Evolutionary conservation across 2,797 vertebrate genomes (phyloP).

Genomic region (Brachyrhaphis roseni): DNA sequence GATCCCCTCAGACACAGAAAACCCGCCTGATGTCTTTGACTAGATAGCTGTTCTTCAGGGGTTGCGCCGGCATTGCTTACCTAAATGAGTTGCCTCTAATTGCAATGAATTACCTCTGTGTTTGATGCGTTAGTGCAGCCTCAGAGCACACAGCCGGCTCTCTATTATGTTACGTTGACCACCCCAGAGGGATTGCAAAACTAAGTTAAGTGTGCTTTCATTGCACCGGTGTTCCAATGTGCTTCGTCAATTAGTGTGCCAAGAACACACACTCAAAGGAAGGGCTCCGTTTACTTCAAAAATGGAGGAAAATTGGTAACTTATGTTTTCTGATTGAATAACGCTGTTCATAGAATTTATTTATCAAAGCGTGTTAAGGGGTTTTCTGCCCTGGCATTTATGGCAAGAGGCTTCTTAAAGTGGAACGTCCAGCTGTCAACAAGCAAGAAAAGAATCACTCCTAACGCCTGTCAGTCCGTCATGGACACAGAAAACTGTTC

Average conservation of each 20-base stretch:
- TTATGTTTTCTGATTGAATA: not conserved
- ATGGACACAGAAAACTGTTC: not conserved
- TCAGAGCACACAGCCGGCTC: constrained; percentile 65
- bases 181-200: constrained; percentile 41
- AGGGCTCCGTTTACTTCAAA: not conserved
- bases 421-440: not conserved
- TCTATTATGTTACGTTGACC: constrained; percentile 61
- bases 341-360: not conserved
- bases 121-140: constrained; percentile 80
- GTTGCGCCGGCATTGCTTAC: constrained; percentile 76
- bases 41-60: constrained; percentile 71
- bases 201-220: constrained; percentile 46
- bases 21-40: constrained; percentile 60
- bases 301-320: not conserved
- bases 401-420: not conserved
- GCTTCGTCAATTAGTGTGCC: constrained; percentile 24
- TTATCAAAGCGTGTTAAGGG: not conserved
- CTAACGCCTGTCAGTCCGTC: not conserved
- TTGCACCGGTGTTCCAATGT: constrained; percentile 24
- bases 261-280: not conserved
- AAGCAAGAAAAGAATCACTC: no score
- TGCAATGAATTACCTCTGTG: constrained; percentile 78
- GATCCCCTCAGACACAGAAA: constrained; percentile 42
- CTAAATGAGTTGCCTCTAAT: constrained; percentile 79
- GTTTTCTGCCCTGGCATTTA: not conserved